Evolutionary conservation across 2,888 invertebrate genomes (phyloP).

Genomic region (Pilophorus perplexus): DNA sequence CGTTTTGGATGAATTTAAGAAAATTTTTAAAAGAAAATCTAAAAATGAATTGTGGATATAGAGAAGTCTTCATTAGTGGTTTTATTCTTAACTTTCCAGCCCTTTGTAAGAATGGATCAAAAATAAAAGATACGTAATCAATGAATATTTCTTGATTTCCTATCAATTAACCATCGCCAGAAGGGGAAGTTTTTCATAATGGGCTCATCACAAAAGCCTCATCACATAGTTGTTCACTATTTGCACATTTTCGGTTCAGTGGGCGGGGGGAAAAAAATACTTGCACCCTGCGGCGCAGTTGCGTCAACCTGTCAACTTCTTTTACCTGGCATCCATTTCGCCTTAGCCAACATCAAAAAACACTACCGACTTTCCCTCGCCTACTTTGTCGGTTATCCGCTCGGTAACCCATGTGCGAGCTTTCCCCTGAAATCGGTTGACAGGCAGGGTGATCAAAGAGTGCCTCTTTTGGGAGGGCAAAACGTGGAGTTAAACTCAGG

Average conservation of each 20-base stretch:
- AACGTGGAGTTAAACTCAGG: too few relatives aligned
- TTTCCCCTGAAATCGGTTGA: not conserved
- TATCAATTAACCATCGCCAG: too few relatives aligned
- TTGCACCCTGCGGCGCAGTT: slow-evolving; percentile 21
- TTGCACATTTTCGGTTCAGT: slow-evolving; percentile 6
- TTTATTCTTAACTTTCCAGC: slow-evolving; percentile 37
- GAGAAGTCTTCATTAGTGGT: slow-evolving; percentile 33
- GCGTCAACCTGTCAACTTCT: slow-evolving; percentile 34
- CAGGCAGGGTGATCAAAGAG: too few relatives aligned
- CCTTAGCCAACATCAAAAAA: not conserved
- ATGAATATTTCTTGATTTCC: too few relatives aligned
- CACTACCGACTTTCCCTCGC: not conserved
- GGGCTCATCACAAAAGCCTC: too few relatives aligned
- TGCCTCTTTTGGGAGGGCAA: too few relatives aligned
- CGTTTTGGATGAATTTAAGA: not conserved
- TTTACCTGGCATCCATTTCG: slow-evolving; percentile 14
- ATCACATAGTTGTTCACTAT: too few relatives aligned
- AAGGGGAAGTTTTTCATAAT: too few relatives aligned
- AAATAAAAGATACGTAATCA: slow-evolving; percentile 21
- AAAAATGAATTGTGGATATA: slow-evolving; percentile 6
- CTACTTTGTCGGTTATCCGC: slow-evolving; percentile 5
- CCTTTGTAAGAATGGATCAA: slow-evolving; percentile 39
- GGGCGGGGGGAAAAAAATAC: not conserved
- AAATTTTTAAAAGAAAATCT: too few relatives aligned
- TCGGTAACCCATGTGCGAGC: not conserved